Evolutionary conservation across 2,113 vertebrate genomes (phyloP), one percentile per base, ranked within the genome.

Genomic region (Ceyx cyanopectus): DNA sequence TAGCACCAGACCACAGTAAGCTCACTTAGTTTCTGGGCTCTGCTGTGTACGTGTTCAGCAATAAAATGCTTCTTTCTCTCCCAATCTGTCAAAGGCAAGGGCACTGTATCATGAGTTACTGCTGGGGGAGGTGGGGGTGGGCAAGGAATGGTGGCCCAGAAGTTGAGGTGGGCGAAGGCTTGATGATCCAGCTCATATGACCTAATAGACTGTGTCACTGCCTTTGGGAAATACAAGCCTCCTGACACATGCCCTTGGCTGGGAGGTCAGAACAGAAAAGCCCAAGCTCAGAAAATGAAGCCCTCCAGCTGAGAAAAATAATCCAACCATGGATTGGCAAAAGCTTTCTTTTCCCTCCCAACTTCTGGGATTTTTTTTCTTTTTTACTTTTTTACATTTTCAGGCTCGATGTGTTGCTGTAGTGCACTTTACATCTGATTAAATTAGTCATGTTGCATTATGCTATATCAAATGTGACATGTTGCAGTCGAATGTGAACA

Each of bases 381-480:
- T 58, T 51, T 46, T 78, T 54, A 34, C 53, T 78, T 60, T 7
- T 23, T 46, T 54, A 57, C 14, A 83, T 86, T 92, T 95, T 94
- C 82, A 63, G 80, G 70, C 93, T 92, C 93, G 87, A 91, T 94
- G 79, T 45, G 29, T 84, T 97, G 89, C 95, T 87, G 56, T 88
- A 91, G 89, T 78, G 84, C 91, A 93, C 79, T 95, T 97, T 96
- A 94, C 95, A 90, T 97, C 91, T 97, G 96, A 98, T 97, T 97
- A 96, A 97, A 96, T 97, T 96, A 96, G 95, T 98, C 97, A 95
- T 94, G 95, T 96, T 90, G 75, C 83, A 95, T 97, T 97, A 96
- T 76, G 46, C 81, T 45, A 8, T 92, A 97, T 95, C 92, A 85
- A 91, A 95, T 88, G 87, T 95, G 97, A 98, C 96, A 94, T 8